These are phyloP conservation scores for Eretmocerus hayati DNA, from an alignment of 2,888 invertebrate species.

Conservation along the genomic window DNA sequence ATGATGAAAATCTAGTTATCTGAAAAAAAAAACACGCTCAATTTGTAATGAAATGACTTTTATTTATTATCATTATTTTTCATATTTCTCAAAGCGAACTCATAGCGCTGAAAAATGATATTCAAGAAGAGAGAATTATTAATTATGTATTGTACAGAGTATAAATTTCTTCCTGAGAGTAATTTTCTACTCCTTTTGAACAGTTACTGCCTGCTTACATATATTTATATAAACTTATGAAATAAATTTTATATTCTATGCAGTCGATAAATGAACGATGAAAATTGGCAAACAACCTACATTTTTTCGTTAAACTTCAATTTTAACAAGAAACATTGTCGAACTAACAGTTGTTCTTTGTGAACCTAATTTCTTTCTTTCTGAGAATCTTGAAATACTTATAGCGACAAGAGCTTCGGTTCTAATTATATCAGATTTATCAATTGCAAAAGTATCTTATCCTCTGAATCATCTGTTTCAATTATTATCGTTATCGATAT, in stretches of 20 bases:
- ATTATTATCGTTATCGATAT: conserved; percentile 24
- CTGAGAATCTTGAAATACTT: conserved; percentile 21
- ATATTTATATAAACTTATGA: conserved; percentile 24
- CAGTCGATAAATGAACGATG: conserved; percentile 16
- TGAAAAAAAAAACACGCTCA: conserved; percentile 11
- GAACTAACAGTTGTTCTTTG: conserved; percentile 19
- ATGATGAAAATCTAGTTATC: neutral
- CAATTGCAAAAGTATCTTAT: conserved; percentile 23
- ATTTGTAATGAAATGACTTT: conserved; percentile 25
- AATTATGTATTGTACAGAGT: conserved; percentile 24
- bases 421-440: conserved; percentile 19
- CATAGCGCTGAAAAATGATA: conserved; percentile 21
- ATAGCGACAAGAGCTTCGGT: conserved; percentile 19
- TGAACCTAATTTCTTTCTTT: conserved; percentile 23
- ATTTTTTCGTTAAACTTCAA: neutral
- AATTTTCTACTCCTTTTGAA: conserved; percentile 20
- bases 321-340: conserved; percentile 20
- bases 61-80: conserved; percentile 24
- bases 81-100: conserved; percentile 23
- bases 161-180: conserved; percentile 23
- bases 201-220: conserved; percentile 21
- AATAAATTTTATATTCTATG: conserved; percentile 22
- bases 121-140: conserved; percentile 25
- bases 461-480: conserved; percentile 21
- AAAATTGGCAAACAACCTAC: conserved; percentile 24